Evolutionary conservation across 2,113 vertebrate species (phyloP).

Genomic region (Struthidea cinerea): DNA sequence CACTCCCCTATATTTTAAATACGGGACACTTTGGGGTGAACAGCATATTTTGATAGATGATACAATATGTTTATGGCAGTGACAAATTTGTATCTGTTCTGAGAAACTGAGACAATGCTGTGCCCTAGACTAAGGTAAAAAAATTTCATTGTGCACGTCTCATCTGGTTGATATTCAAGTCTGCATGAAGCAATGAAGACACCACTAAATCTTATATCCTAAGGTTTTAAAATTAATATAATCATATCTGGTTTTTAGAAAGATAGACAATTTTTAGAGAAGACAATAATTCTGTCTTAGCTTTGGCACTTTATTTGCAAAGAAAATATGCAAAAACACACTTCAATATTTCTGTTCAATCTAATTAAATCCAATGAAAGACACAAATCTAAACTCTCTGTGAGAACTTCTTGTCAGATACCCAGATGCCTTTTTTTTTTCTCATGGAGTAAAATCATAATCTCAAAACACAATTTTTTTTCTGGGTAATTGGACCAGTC

Average conservation of each 20-base stretch:
- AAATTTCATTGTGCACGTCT: not conserved
- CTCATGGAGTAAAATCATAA: not conserved
- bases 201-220: not conserved
- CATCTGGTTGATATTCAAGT: not conserved
- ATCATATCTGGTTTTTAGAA: not conserved
- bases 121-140: not conserved
- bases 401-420: not conserved
- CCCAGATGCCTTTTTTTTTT: rapidly evolving
- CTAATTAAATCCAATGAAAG: not conserved
- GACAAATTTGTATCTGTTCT: not conserved
- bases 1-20: not conserved
- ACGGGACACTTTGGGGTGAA: not conserved
- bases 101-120: not conserved
- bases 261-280: not conserved
- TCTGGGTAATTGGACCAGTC: not conserved
- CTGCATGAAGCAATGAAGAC: not conserved
- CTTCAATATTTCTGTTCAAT: not conserved
- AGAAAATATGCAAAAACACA: not conserved
- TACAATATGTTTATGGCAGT: not conserved
- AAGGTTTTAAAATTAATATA: not conserved
- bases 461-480: not conserved
- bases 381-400: not conserved
- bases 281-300: not conserved
- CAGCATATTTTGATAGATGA: not conserved
- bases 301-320: not conserved